Evolutionary conservation across 2,113 vertebrate species (phyloP).

Genomic region (Chinchilla lanigera): DNA sequence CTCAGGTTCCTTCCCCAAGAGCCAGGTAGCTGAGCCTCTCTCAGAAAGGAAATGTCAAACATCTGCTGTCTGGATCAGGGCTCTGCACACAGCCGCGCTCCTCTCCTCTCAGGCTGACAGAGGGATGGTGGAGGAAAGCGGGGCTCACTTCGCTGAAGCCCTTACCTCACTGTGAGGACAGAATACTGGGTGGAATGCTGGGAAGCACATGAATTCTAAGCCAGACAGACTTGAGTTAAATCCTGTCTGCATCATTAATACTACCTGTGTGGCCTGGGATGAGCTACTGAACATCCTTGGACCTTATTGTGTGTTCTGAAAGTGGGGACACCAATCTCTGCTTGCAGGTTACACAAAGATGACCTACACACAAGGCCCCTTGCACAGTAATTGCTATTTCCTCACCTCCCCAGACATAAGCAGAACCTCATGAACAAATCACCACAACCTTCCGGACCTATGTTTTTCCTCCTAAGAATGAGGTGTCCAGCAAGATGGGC

Average conservation of each 20-base stretch:
- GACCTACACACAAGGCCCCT: not conserved
- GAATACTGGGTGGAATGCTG: accelerated
- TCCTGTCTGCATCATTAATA: not conserved
- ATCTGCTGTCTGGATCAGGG: not conserved
- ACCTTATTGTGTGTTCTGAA: not conserved
- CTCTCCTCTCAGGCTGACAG: not conserved
- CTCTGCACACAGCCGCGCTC: not conserved
- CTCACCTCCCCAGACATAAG: not conserved
- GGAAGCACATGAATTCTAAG: not conserved
- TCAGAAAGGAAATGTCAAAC: not conserved
- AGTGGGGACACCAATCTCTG: not conserved
- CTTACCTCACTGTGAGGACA: not conserved
- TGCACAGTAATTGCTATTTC: not conserved
- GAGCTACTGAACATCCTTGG: not conserved
- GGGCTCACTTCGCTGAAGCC: not conserved
- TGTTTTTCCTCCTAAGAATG: not conserved
- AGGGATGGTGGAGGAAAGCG: not conserved
- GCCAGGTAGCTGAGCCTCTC: not conserved
- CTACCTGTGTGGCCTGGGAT: not conserved
- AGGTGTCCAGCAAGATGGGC: not conserved
- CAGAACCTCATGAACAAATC: not conserved
- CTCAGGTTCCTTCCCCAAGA: not conserved
- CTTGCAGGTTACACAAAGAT: not conserved
- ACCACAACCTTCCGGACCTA: not conserved
- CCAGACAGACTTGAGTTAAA: not conserved